phyloP scores from a whole-genome alignment of 1,140 invertebrate species.

The Nephila pilipes region DNA sequence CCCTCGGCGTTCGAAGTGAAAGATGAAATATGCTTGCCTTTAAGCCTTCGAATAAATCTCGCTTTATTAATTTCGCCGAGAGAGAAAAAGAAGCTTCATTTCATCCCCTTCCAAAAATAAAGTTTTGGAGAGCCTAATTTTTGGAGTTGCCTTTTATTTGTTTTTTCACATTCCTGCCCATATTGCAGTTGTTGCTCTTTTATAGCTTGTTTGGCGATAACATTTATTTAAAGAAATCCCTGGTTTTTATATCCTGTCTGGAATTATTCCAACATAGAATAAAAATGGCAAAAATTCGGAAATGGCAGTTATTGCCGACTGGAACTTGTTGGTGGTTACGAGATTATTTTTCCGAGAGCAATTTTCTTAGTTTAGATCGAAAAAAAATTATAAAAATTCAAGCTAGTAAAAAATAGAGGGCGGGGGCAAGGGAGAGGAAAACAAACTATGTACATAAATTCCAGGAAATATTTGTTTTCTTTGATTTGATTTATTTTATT shows the following conservation, averaged over 20 bases:
- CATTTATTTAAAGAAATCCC: slow-evolving; percentile 28
- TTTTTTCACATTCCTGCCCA: slow-evolving; percentile 2
- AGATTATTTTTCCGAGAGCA: not conserved
- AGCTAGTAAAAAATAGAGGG: not conserved
- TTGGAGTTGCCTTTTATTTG: not conserved
- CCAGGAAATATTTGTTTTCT: no score
- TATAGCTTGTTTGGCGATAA: not conserved
- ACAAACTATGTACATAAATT: not conserved
- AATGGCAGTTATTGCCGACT: not conserved
- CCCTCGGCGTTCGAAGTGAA: not conserved
- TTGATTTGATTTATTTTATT: no score
- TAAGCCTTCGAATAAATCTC: slow-evolving; percentile 63
- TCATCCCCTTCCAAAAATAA: no score
- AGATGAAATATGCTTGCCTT: slow-evolving; percentile 48
- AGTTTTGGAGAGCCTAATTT: slow-evolving; percentile 4
- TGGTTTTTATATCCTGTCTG: not conserved
- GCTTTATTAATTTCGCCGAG: slow-evolving; percentile 59
- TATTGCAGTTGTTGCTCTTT: not conserved
- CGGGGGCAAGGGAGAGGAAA: not conserved
- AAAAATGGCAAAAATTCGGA: not conserved
- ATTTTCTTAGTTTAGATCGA: not conserved
- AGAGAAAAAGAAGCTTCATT: not conserved
- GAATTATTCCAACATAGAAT: not conserved
- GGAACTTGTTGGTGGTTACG: not conserved
- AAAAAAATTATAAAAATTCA: not conserved